Evolutionary conservation across 2,888 invertebrate genomes (phyloP), one percentile per base, ranked within the genome.

Genomic region (Erebia palarica): DNA sequence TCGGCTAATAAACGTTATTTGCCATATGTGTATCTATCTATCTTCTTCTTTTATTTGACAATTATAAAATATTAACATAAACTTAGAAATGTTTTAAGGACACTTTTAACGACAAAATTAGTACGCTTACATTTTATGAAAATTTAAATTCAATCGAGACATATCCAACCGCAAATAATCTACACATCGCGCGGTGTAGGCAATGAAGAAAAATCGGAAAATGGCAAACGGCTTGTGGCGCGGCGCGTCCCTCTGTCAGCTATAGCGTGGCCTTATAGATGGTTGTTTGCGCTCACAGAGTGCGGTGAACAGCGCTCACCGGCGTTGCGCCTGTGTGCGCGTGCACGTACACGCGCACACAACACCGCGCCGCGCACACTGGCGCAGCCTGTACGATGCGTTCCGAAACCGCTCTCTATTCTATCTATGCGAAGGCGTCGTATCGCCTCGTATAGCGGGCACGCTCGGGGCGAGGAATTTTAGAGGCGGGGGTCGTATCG

Each of bases 271-370:
- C 93, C 93, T 93, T 93, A 93, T 93, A 93, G 93, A 92, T 93
- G 93, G 93, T 93, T 93, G 93, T 93, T 93, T 93, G 93, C 93
- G 93, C 93, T 93, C 92, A 93, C 93, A 93, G 93, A 93, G 93
- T 93, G 93, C 93, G 92, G 93, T 93, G 93, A 93, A 93, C 93
- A 93, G 93, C 92, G 93, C 92, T 92, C 92, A 92, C 92, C 92
- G 92, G 90, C 87, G 82, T 76, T 82, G 80, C 73, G 83, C 55
- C 78, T 80, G 92, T 93, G 92, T 92, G 92, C 78, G 91, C 79
- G 88, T 78, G 78, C 83, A 80, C 83, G 81, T 77, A 75, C 75
- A 77, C 81, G 81, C 87, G 82, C 88, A 86, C 87, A 76, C 78
- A 66, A 70, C 42, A 71, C 66, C 77, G 69, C 70, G 65, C 80